Evolutionary conservation across 92 coral and sea anemone species (phyloP), one percentile per base, ranked within the genome.

Genomic region (Phymanthus crucifer): DNA sequence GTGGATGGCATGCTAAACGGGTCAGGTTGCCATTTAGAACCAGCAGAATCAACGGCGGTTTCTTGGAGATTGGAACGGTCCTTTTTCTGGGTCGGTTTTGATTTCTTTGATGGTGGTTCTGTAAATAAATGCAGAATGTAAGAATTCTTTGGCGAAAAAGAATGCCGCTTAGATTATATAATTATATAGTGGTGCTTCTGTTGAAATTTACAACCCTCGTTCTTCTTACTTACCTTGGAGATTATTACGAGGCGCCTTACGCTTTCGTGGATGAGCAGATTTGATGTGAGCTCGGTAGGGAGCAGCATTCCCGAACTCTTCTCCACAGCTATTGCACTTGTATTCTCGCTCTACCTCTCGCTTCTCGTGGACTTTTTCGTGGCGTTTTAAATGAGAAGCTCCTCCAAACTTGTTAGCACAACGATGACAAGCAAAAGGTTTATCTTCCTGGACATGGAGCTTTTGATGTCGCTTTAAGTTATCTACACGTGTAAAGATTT

Each of bases 11-110:
- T 43, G 0, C 9, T 36, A 33, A 71, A 36, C n/a, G 83, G 75
- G 4, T 84, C 88, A 71, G 72, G 72, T 24, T 32, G 79, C 88
- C 88, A 78, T 40, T 70, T 72, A 37, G 83, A 48, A 37, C 79
- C 71, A 21, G 32, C 36, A 27, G 34, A 24, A 27, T 45, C 48
- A 43, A 13, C 6, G 48, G 48, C 5, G 48, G 16, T 33, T 23
- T 23, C 71, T 1, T 29, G 68, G 70, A 27, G 64, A 47, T 47
- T 31, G 32, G 77, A 40, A 73, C 50, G 50, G 50, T 45, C 50
- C 16, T 45, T 1, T 45, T 45, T 45, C 50, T 45, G 8, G 1
- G 33, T 2, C 11, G 64, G 26, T 46, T 33, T 67, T 14, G 73
- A 35, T 46, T 72, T 79, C 50, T 73, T 85, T 0, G 89, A 58